These are phyloP conservation scores for Gastracanthus pulcherrimus DNA, from an alignment of 2,888 invertebrate genomes.

Conservation along the genomic window DNA sequence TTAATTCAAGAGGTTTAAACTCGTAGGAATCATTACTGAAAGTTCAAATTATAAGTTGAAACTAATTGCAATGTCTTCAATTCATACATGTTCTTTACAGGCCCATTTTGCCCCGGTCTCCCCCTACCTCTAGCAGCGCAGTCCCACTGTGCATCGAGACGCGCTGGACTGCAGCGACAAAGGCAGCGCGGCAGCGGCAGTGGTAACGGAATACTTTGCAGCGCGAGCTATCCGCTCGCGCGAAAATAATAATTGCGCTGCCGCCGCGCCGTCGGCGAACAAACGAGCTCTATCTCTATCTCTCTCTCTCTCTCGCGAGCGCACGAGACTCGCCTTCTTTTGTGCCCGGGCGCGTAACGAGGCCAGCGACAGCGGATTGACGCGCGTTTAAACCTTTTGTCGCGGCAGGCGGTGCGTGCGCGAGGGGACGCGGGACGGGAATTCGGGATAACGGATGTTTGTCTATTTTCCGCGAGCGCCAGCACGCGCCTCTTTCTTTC, in stretches of 20 bases:
- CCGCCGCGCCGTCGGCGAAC: constrained; percentile 11
- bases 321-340: constrained; percentile 35
- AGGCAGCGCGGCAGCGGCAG: constrained; percentile 57
- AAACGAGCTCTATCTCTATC: no score
- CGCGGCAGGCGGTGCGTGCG: no score
- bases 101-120: no score
- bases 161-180: constrained; percentile 18
- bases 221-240: constrained; percentile 19
- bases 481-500: background rate
- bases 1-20: no score
- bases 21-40: no score
- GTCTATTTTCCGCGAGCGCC: constrained; percentile 25
- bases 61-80: no score
- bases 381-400: constrained; percentile 50
- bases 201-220: constrained; percentile 17
- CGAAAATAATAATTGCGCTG: constrained; percentile 53
- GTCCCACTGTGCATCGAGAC: background rate
- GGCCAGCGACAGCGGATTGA: constrained; percentile 33
- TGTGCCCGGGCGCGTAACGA: constrained; percentile 42
- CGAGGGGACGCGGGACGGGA: background rate
- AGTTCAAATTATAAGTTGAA: no score
- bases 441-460: constrained; percentile 48
- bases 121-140: no score
- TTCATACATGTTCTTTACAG: no score
- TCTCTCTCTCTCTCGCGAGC: no score